phyloP scores from a whole-genome alignment of 2,888 invertebrate species.

The Lycophotia porphyrea region DNA sequence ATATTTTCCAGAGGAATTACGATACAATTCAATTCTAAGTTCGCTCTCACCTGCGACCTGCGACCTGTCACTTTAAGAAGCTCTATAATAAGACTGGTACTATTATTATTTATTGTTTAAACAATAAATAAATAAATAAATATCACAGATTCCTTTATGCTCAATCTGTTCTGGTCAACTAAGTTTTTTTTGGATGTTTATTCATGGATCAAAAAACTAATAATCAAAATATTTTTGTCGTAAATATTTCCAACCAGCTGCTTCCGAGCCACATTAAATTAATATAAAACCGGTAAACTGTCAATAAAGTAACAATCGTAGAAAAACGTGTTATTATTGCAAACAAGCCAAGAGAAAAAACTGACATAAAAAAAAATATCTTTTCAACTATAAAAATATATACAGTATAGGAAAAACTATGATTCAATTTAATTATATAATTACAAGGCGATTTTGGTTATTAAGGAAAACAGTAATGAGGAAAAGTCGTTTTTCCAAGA shows the following conservation, averaged over 20 bases:
- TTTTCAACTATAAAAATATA: not conserved
- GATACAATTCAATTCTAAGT: not conserved
- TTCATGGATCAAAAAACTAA: not conserved
- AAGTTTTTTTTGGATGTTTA: not conserved
- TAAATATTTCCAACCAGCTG: not conserved
- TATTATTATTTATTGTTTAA: no score
- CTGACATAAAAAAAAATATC: not conserved
- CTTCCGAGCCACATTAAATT: not conserved
- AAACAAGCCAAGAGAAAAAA: not conserved
- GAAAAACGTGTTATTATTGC: conserved; percentile 19
- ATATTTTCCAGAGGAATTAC: not conserved
- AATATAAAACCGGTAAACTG: conserved; percentile 28
- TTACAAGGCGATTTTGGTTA: conserved; percentile 35
- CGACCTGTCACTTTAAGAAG: not conserved
- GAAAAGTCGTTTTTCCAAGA: conserved; percentile 49
- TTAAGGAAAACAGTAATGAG: conserved; percentile 50
- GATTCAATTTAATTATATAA: conserved; percentile 17
- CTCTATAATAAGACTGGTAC: not conserved
- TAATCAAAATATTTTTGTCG: not conserved
- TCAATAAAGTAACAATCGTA: conserved; percentile 16
- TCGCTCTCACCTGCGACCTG: not conserved
- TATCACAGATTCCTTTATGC: not conserved
- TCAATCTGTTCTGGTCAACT: not conserved
- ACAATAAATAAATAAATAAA: no score
- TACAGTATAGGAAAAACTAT: not conserved